phyloP scores from a whole-genome alignment of 2,113 vertebrate genomes.

The Perca schrenkii region DNA sequence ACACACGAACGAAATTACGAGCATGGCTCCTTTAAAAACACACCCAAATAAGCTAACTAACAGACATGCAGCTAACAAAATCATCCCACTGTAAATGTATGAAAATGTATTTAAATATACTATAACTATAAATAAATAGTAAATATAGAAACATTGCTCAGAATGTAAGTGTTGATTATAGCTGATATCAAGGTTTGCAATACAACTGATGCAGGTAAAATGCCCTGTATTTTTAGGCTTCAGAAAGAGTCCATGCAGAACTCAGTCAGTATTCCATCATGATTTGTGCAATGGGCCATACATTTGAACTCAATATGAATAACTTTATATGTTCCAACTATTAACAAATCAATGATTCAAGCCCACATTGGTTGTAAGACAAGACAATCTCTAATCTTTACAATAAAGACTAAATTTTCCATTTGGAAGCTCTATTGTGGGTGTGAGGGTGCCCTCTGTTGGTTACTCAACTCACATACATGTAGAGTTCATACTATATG shows the following conservation, averaged over 20 bases:
- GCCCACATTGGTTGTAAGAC: slow-evolving; percentile 10
- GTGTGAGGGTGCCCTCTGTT: slow-evolving; percentile 78
- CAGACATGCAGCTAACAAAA: neutral
- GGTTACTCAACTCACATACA: slow-evolving; percentile 38
- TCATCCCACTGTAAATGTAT: neutral
- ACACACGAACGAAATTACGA: no score
- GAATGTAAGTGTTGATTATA: neutral
- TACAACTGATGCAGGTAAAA: slow-evolving; percentile 1
- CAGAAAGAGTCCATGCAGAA: slow-evolving; percentile 27
- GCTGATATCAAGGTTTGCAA: neutral
- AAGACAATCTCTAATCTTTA: slow-evolving; percentile 24
- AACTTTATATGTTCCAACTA: slow-evolving; percentile 6
- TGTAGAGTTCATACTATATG: neutral
- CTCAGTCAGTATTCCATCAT: slow-evolving; percentile 27
- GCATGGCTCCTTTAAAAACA: neutral
- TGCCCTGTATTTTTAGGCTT: neutral
- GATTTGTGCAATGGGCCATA: slow-evolving; percentile 31
- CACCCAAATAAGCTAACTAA: neutral
- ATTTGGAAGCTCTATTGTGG: slow-evolving; percentile 1
- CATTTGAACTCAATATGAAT: slow-evolving; percentile 24
- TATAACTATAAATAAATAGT: no score
- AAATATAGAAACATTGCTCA: neutral
- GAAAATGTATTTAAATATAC: neutral
- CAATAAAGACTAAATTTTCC: neutral
- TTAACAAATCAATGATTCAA: slow-evolving; percentile 48